phyloP scores from a whole-genome alignment of 2,113 vertebrate genomes.

The Onychorhynchus coronatus region DNA sequence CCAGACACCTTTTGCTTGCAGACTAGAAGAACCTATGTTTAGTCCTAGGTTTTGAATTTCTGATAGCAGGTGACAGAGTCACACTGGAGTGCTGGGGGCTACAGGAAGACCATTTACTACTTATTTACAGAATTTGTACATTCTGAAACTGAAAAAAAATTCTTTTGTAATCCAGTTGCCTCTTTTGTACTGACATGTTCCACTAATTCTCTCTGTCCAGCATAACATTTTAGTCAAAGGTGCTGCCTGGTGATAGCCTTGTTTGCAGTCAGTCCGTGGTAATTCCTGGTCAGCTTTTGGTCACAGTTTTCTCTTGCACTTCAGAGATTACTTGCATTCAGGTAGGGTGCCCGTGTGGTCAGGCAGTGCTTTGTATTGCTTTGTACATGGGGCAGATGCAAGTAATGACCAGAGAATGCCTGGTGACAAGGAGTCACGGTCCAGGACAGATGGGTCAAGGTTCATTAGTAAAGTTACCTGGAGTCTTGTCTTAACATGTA shows the following conservation, averaged over 20 bases:
- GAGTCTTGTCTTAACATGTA: not conserved
- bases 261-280: not conserved
- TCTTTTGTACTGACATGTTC: not conserved
- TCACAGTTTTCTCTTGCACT: not conserved
- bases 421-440: fast-evolving
- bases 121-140: not conserved
- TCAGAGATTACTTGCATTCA: not conserved
- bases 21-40: not conserved
- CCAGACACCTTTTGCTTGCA: not conserved
- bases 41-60: not conserved
- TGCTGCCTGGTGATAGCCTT: not conserved
- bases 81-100: not conserved
- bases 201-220: not conserved
- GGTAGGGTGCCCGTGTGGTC: not conserved
- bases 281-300: not conserved
- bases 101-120: not conserved
- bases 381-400: not conserved
- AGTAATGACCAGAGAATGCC: not conserved
- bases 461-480: not conserved
- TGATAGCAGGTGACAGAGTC: fast-evolving
- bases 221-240: not conserved
- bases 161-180: not conserved
- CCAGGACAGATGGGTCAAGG: not conserved
- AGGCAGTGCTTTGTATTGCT: not conserved
- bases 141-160: not conserved